phyloP scores from a whole-genome alignment of 1,140 invertebrate genomes.

The Pectinophora gossypiella region DNA sequence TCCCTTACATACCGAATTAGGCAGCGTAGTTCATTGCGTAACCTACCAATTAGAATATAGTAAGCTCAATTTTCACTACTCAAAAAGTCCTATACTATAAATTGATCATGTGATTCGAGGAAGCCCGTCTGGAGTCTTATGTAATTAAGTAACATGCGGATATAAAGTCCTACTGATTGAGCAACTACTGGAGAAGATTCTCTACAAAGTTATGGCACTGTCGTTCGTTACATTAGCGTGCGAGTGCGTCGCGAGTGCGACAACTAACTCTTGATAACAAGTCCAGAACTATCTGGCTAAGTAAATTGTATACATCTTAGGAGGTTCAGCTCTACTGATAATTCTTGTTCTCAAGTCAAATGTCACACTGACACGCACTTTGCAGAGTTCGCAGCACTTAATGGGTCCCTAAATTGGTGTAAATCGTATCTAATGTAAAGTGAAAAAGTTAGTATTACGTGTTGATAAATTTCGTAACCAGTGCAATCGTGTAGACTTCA shows the following conservation, averaged over 20 bases:
- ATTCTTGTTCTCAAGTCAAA: too few relatives aligned
- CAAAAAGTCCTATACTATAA: not conserved
- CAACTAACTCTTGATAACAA: not conserved
- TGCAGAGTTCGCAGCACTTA: too few relatives aligned
- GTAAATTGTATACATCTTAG: too few relatives aligned
- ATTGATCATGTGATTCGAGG: constrained; percentile 21
- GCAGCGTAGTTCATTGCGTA: not conserved
- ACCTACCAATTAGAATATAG: not conserved
- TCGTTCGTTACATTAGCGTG: constrained; percentile 39
- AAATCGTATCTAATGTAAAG: constrained; percentile 6
- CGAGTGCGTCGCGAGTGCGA: not conserved
- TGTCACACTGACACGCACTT: too few relatives aligned
- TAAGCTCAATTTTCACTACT: constrained; percentile 1
- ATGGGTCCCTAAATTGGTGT: constrained; percentile 9
- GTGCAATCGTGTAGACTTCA: constrained; percentile 9
- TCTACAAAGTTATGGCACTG: constrained; percentile 53
- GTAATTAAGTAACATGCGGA: constrained; percentile 31
- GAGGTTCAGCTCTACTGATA: too few relatives aligned
- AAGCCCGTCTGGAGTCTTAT: constrained; percentile 40
- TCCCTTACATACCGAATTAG: not conserved
- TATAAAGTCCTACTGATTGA: constrained; percentile 34
- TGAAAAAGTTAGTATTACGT: too few relatives aligned
- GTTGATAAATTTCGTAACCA: constrained; percentile 5
- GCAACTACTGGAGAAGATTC: constrained; percentile 34
- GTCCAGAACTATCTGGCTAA: too few relatives aligned